phyloP scores from a whole-genome alignment of 2,113 vertebrate species.

The Ptychochromis oligacanthus region DNA sequence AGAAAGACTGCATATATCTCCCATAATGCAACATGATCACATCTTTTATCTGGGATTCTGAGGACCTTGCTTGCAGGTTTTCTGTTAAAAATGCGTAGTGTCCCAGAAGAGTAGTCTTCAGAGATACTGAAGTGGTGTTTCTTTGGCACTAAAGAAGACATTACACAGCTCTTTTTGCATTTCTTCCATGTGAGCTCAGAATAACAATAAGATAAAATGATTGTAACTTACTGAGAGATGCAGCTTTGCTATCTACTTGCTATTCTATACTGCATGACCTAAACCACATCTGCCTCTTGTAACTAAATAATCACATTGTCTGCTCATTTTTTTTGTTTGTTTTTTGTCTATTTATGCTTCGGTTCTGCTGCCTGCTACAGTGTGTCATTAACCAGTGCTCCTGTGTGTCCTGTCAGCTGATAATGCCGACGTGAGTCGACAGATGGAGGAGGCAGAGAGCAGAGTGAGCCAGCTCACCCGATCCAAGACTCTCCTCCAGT shows the following conservation, averaged over 20 bases:
- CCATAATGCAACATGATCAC: neutral
- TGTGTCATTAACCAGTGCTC: neutral
- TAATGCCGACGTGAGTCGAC: slow-evolving; percentile 77
- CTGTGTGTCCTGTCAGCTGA: slow-evolving; percentile 72
- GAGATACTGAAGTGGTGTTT: neutral
- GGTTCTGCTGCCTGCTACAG: neutral
- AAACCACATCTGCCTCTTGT: neutral
- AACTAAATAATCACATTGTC: neutral
- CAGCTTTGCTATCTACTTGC: neutral
- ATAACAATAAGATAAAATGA: neutral
- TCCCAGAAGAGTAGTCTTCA: neutral
- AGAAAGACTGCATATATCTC: neutral
- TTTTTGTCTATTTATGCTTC: neutral
- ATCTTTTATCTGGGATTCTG: neutral
- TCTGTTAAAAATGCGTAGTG: neutral
- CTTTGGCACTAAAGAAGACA: neutral
- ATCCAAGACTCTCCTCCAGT: slow-evolving; percentile 71
- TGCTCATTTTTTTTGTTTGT: neutral
- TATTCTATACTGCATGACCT: neutral
- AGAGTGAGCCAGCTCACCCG: slow-evolving; percentile 73
- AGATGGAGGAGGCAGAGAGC: slow-evolving; percentile 80
- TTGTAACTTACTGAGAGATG: neutral
- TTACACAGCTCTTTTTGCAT: neutral
- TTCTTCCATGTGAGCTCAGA: neutral
- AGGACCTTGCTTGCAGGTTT: neutral